Conservation (phyloP, 2,797 vertebrate genomes). For the Trematomus bernacchii region DNA sequence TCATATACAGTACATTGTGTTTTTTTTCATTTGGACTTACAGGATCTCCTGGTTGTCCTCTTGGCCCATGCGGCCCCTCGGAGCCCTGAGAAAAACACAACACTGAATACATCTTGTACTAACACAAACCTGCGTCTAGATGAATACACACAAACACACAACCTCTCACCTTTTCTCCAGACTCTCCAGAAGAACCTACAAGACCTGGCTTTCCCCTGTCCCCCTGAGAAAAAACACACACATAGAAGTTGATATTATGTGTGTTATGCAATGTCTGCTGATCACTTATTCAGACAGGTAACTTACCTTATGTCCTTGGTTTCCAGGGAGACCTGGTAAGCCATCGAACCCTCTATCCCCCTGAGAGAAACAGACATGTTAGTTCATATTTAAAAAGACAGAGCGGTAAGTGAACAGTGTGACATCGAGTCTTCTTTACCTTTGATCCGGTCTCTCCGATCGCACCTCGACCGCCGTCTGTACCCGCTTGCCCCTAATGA, state of each 20-base stretch:
- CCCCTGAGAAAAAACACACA: slow-evolving; percentile 76
- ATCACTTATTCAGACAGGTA: not conserved
- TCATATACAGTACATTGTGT: slow-evolving; percentile 7
- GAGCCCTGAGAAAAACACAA: slow-evolving; percentile 87
- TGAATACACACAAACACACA: not conserved
- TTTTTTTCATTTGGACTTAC: slow-evolving; percentile 78
- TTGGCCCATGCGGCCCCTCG: slow-evolving; percentile 92
- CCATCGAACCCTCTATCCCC: slow-evolving; percentile 96
- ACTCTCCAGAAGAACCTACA: slow-evolving; percentile 84
- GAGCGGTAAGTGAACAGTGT: not conserved
- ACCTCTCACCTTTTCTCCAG: slow-evolving; percentile 90
- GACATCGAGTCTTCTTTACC: slow-evolving; percentile 78
- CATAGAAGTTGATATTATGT: not conserved
- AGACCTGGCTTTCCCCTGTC: slow-evolving; percentile 91
- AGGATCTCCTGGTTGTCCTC: slow-evolving; percentile 94
- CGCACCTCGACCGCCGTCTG: slow-evolving; percentile 92
- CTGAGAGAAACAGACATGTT: slow-evolving; percentile 71
- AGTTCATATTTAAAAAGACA: slow-evolving; percentile 4
- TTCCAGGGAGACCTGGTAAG: slow-evolving; percentile 93
- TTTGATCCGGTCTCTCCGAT: slow-evolving; percentile 93
- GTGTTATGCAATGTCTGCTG: not conserved
- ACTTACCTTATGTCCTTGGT: slow-evolving; percentile 94
- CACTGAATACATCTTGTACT: not conserved
- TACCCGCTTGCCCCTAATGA: slow-evolving; percentile 90
- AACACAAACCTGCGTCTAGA: not conserved